phyloP scores from a whole-genome alignment of 2,888 invertebrate genomes.

The Chymomyza caudatula region DNA sequence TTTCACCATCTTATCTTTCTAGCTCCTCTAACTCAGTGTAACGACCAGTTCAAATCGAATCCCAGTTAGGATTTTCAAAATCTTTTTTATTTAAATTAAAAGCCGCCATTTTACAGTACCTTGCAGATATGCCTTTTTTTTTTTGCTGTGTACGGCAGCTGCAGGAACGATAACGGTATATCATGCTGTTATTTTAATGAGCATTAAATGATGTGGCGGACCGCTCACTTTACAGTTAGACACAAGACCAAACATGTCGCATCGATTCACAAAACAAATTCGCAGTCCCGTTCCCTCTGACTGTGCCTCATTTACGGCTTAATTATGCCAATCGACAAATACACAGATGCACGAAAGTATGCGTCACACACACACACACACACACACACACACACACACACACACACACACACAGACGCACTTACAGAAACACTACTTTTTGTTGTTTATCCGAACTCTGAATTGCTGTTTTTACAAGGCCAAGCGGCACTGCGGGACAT shows the following conservation, averaged over 20 bases:
- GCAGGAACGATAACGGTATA: constrained; percentile 25
- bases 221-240: neutral
- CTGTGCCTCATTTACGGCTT: constrained; percentile 58
- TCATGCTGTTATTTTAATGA: constrained; percentile 64
- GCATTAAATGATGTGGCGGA: constrained; percentile 66
- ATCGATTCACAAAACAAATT: neutral
- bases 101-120: neutral
- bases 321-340: constrained; percentile 64
- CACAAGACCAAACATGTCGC: neutral
- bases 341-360: constrained; percentile 59
- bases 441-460: neutral
- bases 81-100: no score
- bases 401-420: neutral
- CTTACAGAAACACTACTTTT: neutral
- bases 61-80: no score
- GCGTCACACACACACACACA: constrained; percentile 57
- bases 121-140: neutral
- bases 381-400: constrained; percentile 8
- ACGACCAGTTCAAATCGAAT: no score
- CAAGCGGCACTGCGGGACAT: constrained; percentile 10
- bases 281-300: neutral
- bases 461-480: neutral
- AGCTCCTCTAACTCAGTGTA: no score
- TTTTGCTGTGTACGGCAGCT: neutral
- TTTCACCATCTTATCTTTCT: no score